phyloP scores from a whole-genome alignment of 2,888 invertebrate species.

The Scaeva pyrastri region DNA sequence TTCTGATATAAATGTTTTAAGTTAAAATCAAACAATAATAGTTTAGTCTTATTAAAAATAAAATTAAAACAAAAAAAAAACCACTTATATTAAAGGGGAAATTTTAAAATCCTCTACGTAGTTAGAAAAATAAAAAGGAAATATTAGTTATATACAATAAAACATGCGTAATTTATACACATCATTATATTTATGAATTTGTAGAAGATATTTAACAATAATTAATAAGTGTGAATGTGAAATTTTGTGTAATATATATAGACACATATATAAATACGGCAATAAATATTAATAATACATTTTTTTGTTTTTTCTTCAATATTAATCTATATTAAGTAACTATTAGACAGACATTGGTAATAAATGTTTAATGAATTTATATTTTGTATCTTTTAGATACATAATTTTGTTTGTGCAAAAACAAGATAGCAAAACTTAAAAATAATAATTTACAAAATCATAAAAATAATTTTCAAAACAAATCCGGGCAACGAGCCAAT shows the following conservation, averaged over 20 bases:
- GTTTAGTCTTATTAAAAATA: conserved; percentile 27
- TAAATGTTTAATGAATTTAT: conserved; percentile 12
- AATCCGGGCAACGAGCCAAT: conserved; percentile 55
- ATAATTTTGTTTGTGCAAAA: not conserved
- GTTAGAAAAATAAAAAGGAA: conserved; percentile 54
- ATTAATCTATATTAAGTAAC: not conserved
- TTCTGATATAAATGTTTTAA: conserved; percentile 12
- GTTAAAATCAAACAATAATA: conserved; percentile 57
- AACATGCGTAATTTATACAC: conserved; percentile 40
- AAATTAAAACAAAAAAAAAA: conserved; percentile 9
- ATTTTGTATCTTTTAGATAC: not conserved
- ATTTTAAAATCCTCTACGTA: conserved; percentile 47
- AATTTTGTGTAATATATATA: conserved; percentile 44
- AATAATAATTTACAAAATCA: conserved; percentile 13
- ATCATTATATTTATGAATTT: conserved; percentile 48
- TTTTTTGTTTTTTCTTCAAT: conserved; percentile 9
- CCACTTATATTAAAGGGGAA: conserved; percentile 17
- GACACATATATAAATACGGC: conserved; percentile 30
- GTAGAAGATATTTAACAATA: conserved; percentile 32
- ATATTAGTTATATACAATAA: conserved; percentile 56
- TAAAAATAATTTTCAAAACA: conserved; percentile 32
- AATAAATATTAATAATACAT: conserved; percentile 43
- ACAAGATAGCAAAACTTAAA: not conserved
- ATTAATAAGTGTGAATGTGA: conserved; percentile 50
- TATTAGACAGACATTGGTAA: conserved; percentile 12